phyloP scores from a whole-genome alignment of 2,113 vertebrate genomes.

The Steatornis caripensis region DNA sequence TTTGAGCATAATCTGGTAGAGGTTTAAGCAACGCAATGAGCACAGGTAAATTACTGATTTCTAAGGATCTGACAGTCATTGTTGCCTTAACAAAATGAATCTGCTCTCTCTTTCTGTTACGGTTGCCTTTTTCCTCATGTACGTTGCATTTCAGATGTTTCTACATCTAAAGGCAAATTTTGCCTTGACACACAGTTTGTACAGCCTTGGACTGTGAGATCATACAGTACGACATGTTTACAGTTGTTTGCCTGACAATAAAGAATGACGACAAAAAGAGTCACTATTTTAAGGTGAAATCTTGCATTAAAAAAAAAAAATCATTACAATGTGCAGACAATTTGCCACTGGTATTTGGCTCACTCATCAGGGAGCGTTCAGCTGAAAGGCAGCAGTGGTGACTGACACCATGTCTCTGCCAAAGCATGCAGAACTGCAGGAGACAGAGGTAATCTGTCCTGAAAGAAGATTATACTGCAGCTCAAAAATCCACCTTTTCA shows the following conservation, averaged over 20 bases:
- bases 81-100: not conserved
- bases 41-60: not conserved
- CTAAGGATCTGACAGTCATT: not conserved
- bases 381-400: not conserved
- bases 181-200: not conserved
- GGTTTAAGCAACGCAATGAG: not conserved
- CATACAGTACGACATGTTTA: not conserved
- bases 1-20: not conserved
- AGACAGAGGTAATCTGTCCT: not conserved
- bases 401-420: not conserved
- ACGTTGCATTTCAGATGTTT: not conserved
- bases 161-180: not conserved
- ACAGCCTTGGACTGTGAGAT: fast-evolving
- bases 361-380: not conserved
- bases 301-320: not conserved
- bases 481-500: not conserved
- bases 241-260: not conserved
- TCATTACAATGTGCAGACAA: not conserved
- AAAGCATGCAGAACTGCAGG: not conserved
- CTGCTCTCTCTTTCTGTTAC: not conserved
- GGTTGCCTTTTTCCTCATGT: not conserved
- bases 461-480: not conserved
- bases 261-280: not conserved
- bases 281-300: not conserved
- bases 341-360: not conserved